A percentile compares a stretch with the other conserved stretches of the same genome.
phyloP scores from a whole-genome alignment of 1,140 invertebrate species.

The Zaprionus inermis region DNA sequence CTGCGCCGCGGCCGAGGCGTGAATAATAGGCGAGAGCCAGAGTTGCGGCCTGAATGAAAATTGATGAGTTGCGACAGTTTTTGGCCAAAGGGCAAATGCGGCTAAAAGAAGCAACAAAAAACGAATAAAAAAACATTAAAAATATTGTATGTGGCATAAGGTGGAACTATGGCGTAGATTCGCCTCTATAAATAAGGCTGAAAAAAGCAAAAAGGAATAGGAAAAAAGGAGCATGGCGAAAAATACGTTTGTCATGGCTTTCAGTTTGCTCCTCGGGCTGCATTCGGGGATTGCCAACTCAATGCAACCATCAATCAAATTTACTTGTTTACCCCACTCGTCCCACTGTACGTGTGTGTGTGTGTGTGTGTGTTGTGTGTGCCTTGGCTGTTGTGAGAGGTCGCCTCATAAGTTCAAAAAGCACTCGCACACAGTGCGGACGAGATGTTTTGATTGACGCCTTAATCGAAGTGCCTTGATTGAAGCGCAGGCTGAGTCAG shows the following conservation, averaged over 20 bases:
- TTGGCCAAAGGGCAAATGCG: slow-evolving; percentile 78
- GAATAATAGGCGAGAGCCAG: slow-evolving; percentile 64
- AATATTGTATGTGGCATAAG: background rate
- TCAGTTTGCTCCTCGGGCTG: slow-evolving; percentile 39
- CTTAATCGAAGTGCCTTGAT: slow-evolving; percentile 41
- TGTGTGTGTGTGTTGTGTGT: slow-evolving; percentile 45
- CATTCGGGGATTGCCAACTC: slow-evolving; percentile 62
- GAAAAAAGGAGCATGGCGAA: slow-evolving; percentile 31
- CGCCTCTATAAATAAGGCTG: background rate
- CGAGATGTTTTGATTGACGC: slow-evolving; percentile 49
- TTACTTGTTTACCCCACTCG: slow-evolving; percentile 36
- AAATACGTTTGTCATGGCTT: slow-evolving; percentile 72
- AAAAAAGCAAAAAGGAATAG: background rate
- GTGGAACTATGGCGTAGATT: background rate
- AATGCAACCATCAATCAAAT: slow-evolving; percentile 76
- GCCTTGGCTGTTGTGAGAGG: slow-evolving; percentile 30
- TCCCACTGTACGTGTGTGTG: slow-evolving; percentile 8
- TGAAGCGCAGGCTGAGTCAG: slow-evolving; percentile 25
- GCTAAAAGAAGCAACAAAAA: slow-evolving; percentile 34
- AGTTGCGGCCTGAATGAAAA: slow-evolving; percentile 70
- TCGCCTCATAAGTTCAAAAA: slow-evolving; percentile 36
- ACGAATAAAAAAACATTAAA: background rate
- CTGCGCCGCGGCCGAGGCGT: slow-evolving; percentile 56
- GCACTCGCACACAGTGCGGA: slow-evolving; percentile 10
- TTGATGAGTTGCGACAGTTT: slow-evolving; percentile 83